These are phyloP conservation scores for Leucoraja ocellata DNA, from an alignment of 2,797 vertebrate genomes.

Conservation along the genomic window DNA sequence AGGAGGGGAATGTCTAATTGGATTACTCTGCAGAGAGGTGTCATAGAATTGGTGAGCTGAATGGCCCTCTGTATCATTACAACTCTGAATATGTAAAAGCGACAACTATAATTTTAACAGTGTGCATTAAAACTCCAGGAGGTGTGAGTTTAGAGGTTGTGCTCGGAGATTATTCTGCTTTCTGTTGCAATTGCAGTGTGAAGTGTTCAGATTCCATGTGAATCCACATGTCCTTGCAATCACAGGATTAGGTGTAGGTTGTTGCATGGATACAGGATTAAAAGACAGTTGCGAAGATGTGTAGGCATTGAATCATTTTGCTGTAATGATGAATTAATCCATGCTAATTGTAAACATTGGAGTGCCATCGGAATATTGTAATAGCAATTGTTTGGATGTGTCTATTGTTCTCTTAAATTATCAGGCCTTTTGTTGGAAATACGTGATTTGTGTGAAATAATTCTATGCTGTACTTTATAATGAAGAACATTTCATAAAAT, in stretches of 20 bases:
- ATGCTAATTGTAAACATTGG: not conserved
- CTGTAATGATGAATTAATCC: not conserved
- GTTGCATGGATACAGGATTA: not conserved
- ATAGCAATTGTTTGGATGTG: not conserved
- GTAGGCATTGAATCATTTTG: not conserved
- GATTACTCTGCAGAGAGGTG: no score
- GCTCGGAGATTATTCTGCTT: not conserved
- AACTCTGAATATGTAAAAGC: not conserved
- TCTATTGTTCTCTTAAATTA: not conserved
- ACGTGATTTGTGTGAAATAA: not conserved
- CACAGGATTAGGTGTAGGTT: not conserved
- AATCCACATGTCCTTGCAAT: not conserved
- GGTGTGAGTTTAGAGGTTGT: not conserved
- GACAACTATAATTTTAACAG: not conserved
- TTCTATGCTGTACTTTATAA: not conserved
- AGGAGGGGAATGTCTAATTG: no score
- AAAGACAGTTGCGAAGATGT: not conserved
- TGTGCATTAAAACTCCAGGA: not conserved
- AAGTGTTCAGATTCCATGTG: not conserved
- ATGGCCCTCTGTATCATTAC: no score
- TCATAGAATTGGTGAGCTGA: no score
- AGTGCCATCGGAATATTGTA: not conserved
- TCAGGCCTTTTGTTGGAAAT: not conserved
- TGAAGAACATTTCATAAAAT: not conserved
- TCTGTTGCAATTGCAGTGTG: not conserved